Base-by-base conservation (phyloP, 2,797 vertebrate genomes). In the Enoplosus armatus region DNA sequence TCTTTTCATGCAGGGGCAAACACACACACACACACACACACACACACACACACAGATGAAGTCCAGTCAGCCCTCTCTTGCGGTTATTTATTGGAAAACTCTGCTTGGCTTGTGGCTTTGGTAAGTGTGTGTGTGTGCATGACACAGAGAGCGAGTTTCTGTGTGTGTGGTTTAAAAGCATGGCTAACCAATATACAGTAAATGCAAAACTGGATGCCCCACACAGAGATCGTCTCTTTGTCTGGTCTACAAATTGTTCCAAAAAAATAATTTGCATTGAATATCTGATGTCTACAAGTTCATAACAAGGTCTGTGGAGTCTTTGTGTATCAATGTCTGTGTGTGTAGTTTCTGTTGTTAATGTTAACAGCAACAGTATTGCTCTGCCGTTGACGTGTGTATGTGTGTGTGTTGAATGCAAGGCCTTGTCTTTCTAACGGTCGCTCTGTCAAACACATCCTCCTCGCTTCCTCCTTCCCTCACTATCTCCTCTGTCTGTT, bases 361-460 rank as follows among this genome's bases (percentile, higher is more conserved):
- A n/a, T 54, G 70, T 54, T 8, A 53, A 35, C 26, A 59, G 22
- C 31, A 43, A n/a, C 37, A 53, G 62, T 24, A 41, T 4, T 48
- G n/a, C 8, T 55, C 4, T 47, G 20, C 27, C 51, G 22, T 12
- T 31, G 26, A 7, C 35, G 51, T 59, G 61, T 64, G 18, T 24
- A 26, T n/a, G 22, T 48, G 60, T 39, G 27, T 41, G 64, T 39
- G 22, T 4, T 84, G 64, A 85, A 67, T 75, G 77, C 26, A 6
- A 55, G 60, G 35, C 55, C 39, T 80, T 82, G 85, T 84, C 61
- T 87, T 47, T 77, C n/a, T 79, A 92, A 92, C 85, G 82, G 85
- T 89, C 64, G 60, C 64, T 72, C 66, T 75, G 51, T 71, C 79
- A 77, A 85, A 90, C 67, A 80, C 87, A 90, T 91, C 86, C 90